Conservation (phyloP, 1,140 invertebrate genomes). For the Rhopalosiphum padi region DNA sequence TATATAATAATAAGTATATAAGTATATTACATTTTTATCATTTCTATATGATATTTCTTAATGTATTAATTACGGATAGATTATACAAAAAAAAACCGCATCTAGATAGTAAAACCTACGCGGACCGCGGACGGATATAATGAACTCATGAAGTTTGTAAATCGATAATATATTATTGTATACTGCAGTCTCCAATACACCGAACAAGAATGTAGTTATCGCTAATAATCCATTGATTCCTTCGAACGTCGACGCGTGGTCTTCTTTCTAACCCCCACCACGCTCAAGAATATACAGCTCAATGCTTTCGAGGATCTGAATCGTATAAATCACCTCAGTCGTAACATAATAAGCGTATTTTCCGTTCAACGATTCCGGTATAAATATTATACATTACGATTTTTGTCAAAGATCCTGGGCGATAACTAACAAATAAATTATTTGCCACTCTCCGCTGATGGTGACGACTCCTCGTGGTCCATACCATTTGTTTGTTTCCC, state of each 20-base stretch:
- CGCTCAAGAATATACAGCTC: neutral
- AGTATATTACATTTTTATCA: neutral
- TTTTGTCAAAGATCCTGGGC: neutral
- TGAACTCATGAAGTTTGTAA: no score
- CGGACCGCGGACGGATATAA: neutral
- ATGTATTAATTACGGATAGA: neutral
- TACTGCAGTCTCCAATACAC: neutral
- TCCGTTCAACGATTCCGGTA: neutral
- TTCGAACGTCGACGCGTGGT: neutral
- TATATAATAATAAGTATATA: neutral
- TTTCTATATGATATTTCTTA: neutral
- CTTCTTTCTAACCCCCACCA: neutral
- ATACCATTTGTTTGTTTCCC: neutral
- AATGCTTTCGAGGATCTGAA: neutral
- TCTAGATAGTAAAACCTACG: neutral
- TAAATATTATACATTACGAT: neutral
- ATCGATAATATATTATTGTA: no score
- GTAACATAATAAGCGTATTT: neutral
- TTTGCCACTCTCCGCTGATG: neutral
- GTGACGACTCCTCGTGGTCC: neutral
- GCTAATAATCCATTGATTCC: neutral
- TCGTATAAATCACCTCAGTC: neutral
- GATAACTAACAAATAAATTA: constrained; percentile 9
- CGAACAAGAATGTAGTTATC: neutral
- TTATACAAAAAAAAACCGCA: neutral